Evolutionary conservation across 2,113 vertebrate genomes (phyloP).

Genomic region (Lontra canadensis): DNA sequence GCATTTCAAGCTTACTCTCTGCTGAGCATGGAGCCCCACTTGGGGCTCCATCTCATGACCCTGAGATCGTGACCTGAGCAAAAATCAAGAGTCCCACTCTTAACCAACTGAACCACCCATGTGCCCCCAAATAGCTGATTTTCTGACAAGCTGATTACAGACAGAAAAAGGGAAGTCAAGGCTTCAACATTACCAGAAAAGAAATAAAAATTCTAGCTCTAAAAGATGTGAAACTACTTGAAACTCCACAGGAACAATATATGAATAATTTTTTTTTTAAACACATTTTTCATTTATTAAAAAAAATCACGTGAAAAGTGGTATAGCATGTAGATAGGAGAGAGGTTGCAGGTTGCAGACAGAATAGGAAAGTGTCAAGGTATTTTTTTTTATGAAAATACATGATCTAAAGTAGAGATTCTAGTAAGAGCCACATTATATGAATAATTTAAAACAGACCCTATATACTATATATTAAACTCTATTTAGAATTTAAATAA

Average conservation of each 20-base stretch:
- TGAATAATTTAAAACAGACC: not conserved
- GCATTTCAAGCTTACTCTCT: not conserved
- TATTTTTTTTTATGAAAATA: not conserved
- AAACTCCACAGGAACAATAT: not conserved
- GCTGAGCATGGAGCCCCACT: not conserved
- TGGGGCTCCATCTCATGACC: not conserved
- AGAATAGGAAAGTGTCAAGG: not conserved
- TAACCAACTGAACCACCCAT: not conserved
- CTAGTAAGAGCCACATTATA: not conserved
- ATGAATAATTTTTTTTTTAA: too few species aligned
- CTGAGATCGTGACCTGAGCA: not conserved
- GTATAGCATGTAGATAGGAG: not conserved
- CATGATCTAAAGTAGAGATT: not conserved
- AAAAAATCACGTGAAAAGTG: not conserved
- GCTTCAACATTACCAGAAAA: not conserved
- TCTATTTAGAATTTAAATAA: not conserved
- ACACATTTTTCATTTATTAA: not conserved
- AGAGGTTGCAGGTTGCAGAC: not conserved
- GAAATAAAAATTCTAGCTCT: conserved; percentile 26
- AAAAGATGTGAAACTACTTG: conserved; percentile 29
- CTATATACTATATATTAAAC: not conserved
- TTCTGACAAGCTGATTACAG: conserved; percentile 26
- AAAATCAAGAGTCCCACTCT: not conserved
- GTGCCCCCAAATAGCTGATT: not conserved
- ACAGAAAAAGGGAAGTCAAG: conserved; percentile 7